Base-by-base conservation (phyloP, 2,113 vertebrate species). In the Piprites chloris region DNA sequence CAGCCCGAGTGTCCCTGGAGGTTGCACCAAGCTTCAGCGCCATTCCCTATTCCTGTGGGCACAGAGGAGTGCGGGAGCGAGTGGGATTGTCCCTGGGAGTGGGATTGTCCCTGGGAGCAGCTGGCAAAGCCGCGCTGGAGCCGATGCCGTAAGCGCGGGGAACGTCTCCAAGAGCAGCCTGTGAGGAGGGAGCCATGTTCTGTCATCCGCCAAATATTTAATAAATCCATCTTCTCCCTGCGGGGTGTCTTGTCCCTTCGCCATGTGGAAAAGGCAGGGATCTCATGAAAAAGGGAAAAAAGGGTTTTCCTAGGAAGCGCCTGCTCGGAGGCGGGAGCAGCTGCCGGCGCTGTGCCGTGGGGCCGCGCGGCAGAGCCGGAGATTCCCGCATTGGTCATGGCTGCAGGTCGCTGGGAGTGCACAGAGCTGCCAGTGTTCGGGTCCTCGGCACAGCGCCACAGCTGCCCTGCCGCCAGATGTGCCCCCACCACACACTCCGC, bases 131-230 rank as follows among this genome's bases (percentile, higher is more conserved):
- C 15, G 9, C 21, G 8, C 66, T 11, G 55, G 46, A 82, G 87
- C 76, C 7, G 24, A 12, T 52, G 91, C 62, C 32, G 56, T 33
- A 2, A 62, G 72, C 17, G 3, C 14, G 30, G 95, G 93, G 86
- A 75, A 55, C 1, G 41, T 4, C 50, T 65, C 71, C 44, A 30
- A 44, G 59, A 56, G 46, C 81, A 67, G 87, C 35, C 91, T 85
- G 84, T 2, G 44, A 90, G 58, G 94, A 42, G 87, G 96, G 80
- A 96, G 90, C 93, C 93, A 67, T 58, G 91, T 95, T 94, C 86
- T 95, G 80, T 89, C 93, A 73, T 50, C 96, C 83, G 93, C 96
- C 95, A 95, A 93, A 90, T 76, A 82, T n/a, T 65, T 24, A 93
- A 87, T 81, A 93, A 90, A 95, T 26, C 46, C 91, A 58, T 89